Base-by-base conservation (phyloP, 2,797 vertebrate species). In the Mycteria americana region DNA sequence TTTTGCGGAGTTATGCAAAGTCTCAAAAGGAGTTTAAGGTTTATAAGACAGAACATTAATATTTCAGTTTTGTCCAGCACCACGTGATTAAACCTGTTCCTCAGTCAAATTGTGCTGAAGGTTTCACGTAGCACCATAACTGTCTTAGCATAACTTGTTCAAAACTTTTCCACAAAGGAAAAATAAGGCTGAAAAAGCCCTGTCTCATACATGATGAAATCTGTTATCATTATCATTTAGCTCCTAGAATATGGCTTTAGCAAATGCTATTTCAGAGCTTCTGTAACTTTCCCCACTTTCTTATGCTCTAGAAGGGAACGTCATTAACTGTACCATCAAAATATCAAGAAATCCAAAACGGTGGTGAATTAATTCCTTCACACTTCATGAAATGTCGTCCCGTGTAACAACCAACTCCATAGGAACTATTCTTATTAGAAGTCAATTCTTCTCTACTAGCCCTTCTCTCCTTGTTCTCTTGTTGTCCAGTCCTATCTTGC, bases 61-160 rank as follows among this genome's bases (percentile, higher is more conserved):
- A 63, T 67, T 77, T 80, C 68, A 37, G 28, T 68, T 88, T 57
- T 72, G 45, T 53, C 31, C 57, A 78, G 33, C 12, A 75, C 3
- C 33, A 73, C 16, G 31, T n/a, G 9, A 92, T 37, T 67, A 43
- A 79, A 63, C 7, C 22, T 35, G 45, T 27, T 78, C n/a, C 69
- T 76, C 50, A 69, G 31, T 75, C 50, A 78, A 85, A 75, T 48
- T 46, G 53, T 8, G 35, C 21, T 89, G 18, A 14, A 82, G 41
- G 18, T 54, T 87, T 74, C 51, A 82, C 0, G 0, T 4, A 59
- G 51, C 28, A 67, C 18, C 5, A 0, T 5, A 91, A 82, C 16
- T 70, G 10, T 74, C 64, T 59, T 25, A 59, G 33, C 33, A 65
- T n/a, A 87, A 76, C 15, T 10, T 18, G 4, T 17, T 87, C n/a